Base-by-base conservation (phyloP, 2,113 vertebrate species). In the Gyps fulvus region DNA sequence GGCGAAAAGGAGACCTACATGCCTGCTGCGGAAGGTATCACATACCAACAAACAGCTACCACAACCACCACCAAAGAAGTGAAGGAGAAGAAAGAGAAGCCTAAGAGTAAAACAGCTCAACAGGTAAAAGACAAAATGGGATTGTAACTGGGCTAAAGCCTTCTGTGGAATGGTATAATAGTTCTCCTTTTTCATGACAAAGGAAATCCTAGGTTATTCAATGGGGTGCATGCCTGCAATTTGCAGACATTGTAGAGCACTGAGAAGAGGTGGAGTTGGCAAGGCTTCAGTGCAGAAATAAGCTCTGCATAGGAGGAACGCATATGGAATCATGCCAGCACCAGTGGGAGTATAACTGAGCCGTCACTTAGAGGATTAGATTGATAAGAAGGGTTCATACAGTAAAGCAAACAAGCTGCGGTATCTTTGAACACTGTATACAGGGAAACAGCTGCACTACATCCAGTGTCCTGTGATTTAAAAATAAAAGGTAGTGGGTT, bases 81-180 rank as follows among this genome's bases (percentile, higher is more conserved):
- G 79, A 99, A 99, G 90, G 99, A 99, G 92, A 99, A 99, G 93
- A 99, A 99, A 82, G 99, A 99, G 78, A 99, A 99, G 87, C 99
- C 99, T 58, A 99, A 99, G 95, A 99, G 99, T 97, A 99, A 99
- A 98, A 99, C 99, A 7, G 99, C 99, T 55, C 99, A 99, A 62
- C 99, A 99, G 99, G 99, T 99, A 92, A 89, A 50, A 89, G n/a
- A 45, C 4, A 40, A 50, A 59, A 40, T 50, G n/a, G 13, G 10
- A 20, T 86, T 1, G 0, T 78, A 85, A 78, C 31, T 34, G 34
- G 29, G 27, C 14, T 77, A 1, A 50, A 67, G 21, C 50, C 6
- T 57, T 78, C 26, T 54, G 38, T 84, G 65, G 22, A 47, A 32
- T 1, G 1, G 50, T 23, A 18, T 87, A 50, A 36, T 52, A 32